Evolutionary conservation across 2,113 vertebrate genomes (phyloP).

Genomic region (Pelobates fuscus): DNA sequence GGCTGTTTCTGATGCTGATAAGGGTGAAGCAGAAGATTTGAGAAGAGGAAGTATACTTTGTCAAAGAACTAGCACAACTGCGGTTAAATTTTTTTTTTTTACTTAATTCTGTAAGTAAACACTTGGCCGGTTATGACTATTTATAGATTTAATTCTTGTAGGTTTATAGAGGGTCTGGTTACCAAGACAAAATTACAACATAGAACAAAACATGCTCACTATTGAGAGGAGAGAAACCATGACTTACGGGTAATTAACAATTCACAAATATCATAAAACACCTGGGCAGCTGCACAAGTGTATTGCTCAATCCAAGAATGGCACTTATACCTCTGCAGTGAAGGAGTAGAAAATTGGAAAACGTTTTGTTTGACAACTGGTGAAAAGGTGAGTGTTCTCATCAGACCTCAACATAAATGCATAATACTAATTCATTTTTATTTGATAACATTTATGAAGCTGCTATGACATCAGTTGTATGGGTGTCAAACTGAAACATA

Average conservation of each 20-base stretch:
- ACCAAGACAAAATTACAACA: conserved; percentile 41
- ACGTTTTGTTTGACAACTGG: background rate
- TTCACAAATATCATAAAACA: conserved; percentile 19
- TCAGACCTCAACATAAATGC: conserved; percentile 17
- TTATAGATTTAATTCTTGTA: background rate
- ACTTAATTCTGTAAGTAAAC: conserved; percentile 10
- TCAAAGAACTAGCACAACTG: background rate
- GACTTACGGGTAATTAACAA: conserved; percentile 23
- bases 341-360: conserved; percentile 19
- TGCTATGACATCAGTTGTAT: too few relatives aligned
- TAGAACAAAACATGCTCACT: conserved; percentile 12
- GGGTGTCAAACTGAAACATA: too few relatives aligned
- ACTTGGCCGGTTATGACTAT: background rate
- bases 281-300: conserved; percentile 15
- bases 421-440: too few relatives aligned
- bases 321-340: conserved; percentile 15
- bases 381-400: conserved; percentile 21
- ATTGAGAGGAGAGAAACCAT: conserved; percentile 8
- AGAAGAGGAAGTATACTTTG: too few relatives aligned
- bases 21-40: too few relatives aligned
- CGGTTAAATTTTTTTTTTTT: too few relatives aligned
- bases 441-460: too few relatives aligned
- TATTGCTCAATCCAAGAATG: conserved; percentile 19
- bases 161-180: conserved; percentile 10
- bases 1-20: too few relatives aligned